Evolutionary conservation across 2,888 invertebrate genomes (phyloP), one percentile per base, ranked within the genome.

Genomic region (Thymelicus acteon): DNA sequence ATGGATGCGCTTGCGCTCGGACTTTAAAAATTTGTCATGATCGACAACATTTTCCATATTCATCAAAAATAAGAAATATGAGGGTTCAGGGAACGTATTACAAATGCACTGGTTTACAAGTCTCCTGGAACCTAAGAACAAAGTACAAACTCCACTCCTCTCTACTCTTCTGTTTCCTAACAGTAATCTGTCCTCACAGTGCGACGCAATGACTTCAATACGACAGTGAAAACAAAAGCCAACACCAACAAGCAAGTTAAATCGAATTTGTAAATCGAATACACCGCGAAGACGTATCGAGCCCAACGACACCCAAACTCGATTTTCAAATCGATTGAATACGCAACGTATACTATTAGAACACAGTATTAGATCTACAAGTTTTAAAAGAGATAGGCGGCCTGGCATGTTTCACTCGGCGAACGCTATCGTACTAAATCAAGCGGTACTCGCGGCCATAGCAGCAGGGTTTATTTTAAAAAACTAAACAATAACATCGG

Each of bases 341-440:
- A 62, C 68, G 54, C 68, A 62, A 68, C 47, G 24, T 47, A 52
- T 52, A 44, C 52, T 44, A n/a, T 44, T 44, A 72, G 70, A 19
- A 19, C 19, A 19, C 19, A 19, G 19, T 44, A n/a, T 44, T 44
- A 72, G 70, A 72, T 71, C 71, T 70, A 74, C 74, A 74, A 74
- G 72, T 77, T 72, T 73, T 71, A 75, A 76, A 78, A 75, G 74
- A 67, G 76, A 72, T 74, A 74, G 73, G 82, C 81, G 73, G 82
- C 80, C 91, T 92, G 92, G 85, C 82, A 81, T 87, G 79, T 86
- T 80, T 93, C 92, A 91, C 84, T 92, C 90, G 78, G 76, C 87
- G 80, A 79, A 77, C 79, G 82, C 86, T 82, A 85, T 84, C 82
- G 81, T 81, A 84, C 81, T 92, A 91, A 92, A 92, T 92, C 89